Evolutionary conservation across 2,797 vertebrate genomes (phyloP).

Genomic region (Gobio occitaniae): DNA sequence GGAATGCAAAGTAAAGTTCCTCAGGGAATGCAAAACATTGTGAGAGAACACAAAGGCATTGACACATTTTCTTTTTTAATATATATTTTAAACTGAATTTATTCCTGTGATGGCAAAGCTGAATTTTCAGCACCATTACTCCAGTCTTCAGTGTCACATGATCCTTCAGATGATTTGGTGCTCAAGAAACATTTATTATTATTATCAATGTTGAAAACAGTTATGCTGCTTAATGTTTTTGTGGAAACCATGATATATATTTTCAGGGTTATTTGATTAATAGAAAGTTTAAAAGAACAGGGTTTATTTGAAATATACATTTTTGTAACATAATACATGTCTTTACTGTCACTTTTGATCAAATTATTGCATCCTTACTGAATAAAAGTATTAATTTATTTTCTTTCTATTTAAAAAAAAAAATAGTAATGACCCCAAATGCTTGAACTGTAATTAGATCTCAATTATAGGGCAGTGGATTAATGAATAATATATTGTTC

Average conservation of each 20-base stretch:
- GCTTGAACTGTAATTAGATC: background rate
- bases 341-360: background rate
- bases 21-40: background rate
- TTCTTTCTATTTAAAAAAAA: background rate
- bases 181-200: background rate
- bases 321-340: background rate
- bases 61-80: no score
- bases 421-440: background rate
- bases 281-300: background rate
- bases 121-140: background rate
- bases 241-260: background rate
- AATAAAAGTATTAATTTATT: background rate
- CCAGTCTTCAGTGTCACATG: background rate
- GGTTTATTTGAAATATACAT: background rate
- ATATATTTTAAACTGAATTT: background rate
- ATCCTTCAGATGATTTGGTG: background rate
- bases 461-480: background rate
- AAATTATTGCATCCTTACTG: background rate
- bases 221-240: background rate
- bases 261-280: background rate
- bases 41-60: no score
- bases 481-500: background rate
- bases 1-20: background rate
- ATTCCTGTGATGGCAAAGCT: background rate
- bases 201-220: background rate